Evolutionary conservation across 1,140 invertebrate genomes (phyloP).

Genomic region (Theocolax elegans): DNA sequence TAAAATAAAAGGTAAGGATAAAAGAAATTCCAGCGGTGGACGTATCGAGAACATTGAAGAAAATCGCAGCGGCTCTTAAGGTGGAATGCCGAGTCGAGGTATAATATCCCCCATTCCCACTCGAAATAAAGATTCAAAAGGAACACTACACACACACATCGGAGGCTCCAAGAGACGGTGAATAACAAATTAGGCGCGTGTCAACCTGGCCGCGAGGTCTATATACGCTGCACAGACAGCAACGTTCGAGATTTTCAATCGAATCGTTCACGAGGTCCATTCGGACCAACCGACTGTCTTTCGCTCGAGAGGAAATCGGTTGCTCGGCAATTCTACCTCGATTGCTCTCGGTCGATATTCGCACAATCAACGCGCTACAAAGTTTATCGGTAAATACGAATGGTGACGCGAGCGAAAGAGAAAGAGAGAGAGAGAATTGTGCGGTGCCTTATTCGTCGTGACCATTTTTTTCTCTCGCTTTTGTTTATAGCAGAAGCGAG

Average conservation of each 20-base stretch:
- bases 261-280: neutral
- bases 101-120: too few species aligned
- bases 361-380: neutral
- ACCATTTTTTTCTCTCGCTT: constrained; percentile 47
- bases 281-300: neutral
- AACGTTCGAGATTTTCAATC: constrained; percentile 9
- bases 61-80: too few species aligned
- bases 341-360: neutral
- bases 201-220: neutral
- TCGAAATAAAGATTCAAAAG: constrained; percentile 6
- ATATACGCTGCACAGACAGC: neutral
- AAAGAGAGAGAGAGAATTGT: constrained; percentile 45
- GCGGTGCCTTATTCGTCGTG: constrained; percentile 55
- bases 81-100: too few species aligned
- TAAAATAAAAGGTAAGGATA: too few species aligned
- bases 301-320: constrained; percentile 5
- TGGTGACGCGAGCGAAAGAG: constrained; percentile 32
- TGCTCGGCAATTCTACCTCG: constrained; percentile 8
- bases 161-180: neutral
- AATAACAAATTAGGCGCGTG: constrained; percentile 28
- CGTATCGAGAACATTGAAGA: too few species aligned
- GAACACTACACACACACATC: neutral
- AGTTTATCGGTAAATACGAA: constrained; percentile 12
- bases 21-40: too few species aligned
- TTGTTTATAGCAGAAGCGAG: constrained; percentile 49